Conservation (phyloP, 2,888 invertebrate genomes). For the Tillus elongatus region DNA sequence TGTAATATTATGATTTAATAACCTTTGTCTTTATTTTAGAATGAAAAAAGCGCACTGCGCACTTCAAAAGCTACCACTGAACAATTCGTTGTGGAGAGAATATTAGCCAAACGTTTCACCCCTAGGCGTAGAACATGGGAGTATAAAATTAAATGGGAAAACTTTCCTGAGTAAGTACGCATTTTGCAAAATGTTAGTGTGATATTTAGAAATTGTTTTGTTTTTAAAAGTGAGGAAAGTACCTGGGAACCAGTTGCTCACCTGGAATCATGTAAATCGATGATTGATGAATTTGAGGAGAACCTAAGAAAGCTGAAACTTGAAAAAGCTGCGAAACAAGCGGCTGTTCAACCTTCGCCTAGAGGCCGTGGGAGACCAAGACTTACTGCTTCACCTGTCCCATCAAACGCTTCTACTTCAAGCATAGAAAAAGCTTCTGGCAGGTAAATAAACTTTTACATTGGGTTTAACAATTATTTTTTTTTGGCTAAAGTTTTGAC, state of each 20-base stretch:
- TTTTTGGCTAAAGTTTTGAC: too few species aligned
- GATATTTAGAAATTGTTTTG: conserved; percentile 5
- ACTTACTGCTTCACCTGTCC: too few species aligned
- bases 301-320: conserved; percentile 65
- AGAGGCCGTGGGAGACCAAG: too few species aligned
- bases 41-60: too few species aligned
- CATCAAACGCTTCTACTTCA: too few species aligned
- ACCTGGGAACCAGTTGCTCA: conserved; percentile 78
- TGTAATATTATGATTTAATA: too few species aligned
- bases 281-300: conserved; percentile 72
- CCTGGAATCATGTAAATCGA: conserved; percentile 64
- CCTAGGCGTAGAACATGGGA: conserved; percentile 67
- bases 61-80: conserved; percentile 36
- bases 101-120: conserved; percentile 75
- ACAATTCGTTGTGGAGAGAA: conserved; percentile 73
- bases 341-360: conserved; percentile 8
- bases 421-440: too few species aligned
- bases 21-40: too few species aligned
- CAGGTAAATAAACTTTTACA: too few species aligned
- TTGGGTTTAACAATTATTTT: too few species aligned
- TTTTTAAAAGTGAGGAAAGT: conserved; percentile 62
- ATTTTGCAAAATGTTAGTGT: not conserved
- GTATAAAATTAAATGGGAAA: conserved; percentile 81
- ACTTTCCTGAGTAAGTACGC: conserved; percentile 59
- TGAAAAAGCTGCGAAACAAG: conserved; percentile 29